Evolutionary conservation across 2,797 vertebrate species (phyloP), one percentile per base, ranked within the genome.

Genomic region (Nannoperca obscura): DNA sequence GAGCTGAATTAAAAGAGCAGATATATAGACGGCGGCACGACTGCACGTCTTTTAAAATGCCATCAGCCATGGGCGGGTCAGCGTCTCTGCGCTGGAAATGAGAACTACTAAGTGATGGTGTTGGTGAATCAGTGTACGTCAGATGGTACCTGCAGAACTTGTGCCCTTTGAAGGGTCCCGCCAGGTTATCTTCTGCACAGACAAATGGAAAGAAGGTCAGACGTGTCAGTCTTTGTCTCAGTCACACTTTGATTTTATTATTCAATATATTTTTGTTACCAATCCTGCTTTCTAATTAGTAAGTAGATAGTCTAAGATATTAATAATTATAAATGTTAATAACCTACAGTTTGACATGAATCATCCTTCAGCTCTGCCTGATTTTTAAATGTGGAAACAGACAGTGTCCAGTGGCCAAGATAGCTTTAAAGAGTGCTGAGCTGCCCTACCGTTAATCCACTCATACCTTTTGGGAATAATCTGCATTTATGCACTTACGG

Each of bases 181-280:
- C 9, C 22, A 55, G 38, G 68, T 62, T 44, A 36, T 54, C 42
- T 13, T 68, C 59, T 52, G 69, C 27, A 38, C 59, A 55, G 46
- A 42, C 27, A 50, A 62, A 71, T 63, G 44, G 13, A 62, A 58
- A 32, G 3, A 57, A 60, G 60, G 68, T 73, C 34, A 58, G 46
- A 22, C 10, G 12, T 47, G 36, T 52, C 42, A 44, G 6, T 5
- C 20, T 57, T 38, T 5, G 12, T 20, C 8, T n/a, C 27, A 27
- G 24, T 80, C 32, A 30, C 36, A 30, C 15, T 62, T 49, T n/a
- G 2, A 49, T 49, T 49, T 49, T 2, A 49, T 49, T 20, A 20
- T 20, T 20, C 20, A 20, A 7, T 34, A 34, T 34, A 34, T 49
- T n/a, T 49, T 20, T 49, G 7, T 34, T 34, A 34, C 34, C 7